Percentiles rank a stretch among this genome's conserved stretches.
Evolutionary conservation across 2,888 invertebrate genomes (phyloP).

Genomic region (Agonopterix subpropinquella): DNA sequence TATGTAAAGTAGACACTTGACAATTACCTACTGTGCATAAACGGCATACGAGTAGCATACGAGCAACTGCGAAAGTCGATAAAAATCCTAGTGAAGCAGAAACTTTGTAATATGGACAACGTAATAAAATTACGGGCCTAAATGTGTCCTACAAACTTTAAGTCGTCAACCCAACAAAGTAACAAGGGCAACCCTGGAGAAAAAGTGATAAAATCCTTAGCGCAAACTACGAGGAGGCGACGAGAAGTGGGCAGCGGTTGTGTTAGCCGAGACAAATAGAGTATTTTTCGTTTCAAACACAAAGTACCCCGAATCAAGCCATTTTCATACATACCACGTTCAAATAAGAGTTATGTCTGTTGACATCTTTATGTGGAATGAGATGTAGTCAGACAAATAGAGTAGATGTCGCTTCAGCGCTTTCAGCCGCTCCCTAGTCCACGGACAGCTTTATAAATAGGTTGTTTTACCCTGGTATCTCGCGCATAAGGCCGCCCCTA

Average conservation of each 20-base stretch:
- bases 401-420: slow-evolving; percentile 50
- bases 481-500: slow-evolving; percentile 25
- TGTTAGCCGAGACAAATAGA: slow-evolving; percentile 63
- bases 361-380: too few relatives aligned
- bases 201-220: slow-evolving; percentile 59
- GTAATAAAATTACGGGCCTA: too few relatives aligned
- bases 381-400: slow-evolving; percentile 47
- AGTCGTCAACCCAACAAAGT: slow-evolving; percentile 20
- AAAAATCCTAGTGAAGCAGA: too few relatives aligned
- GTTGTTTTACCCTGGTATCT: slow-evolving; percentile 43
- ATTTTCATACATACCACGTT: too few relatives aligned
- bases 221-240: slow-evolving; percentile 53
- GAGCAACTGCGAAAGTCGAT: too few relatives aligned
- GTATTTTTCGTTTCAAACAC: slow-evolving; percentile 5
- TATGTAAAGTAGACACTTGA: too few relatives aligned
- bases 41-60: too few relatives aligned
- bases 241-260: slow-evolving; percentile 59
- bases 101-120: too few relatives aligned
- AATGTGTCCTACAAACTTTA: background rate
- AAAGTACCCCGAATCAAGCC: too few relatives aligned
- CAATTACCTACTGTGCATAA: too few relatives aligned
- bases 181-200: slow-evolving; percentile 35
- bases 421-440: slow-evolving; percentile 35
- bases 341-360: too few relatives aligned
- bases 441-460: slow-evolving; percentile 54